Base-by-base conservation (phyloP, 1,140 invertebrate genomes). In the Patella vulgata region DNA sequence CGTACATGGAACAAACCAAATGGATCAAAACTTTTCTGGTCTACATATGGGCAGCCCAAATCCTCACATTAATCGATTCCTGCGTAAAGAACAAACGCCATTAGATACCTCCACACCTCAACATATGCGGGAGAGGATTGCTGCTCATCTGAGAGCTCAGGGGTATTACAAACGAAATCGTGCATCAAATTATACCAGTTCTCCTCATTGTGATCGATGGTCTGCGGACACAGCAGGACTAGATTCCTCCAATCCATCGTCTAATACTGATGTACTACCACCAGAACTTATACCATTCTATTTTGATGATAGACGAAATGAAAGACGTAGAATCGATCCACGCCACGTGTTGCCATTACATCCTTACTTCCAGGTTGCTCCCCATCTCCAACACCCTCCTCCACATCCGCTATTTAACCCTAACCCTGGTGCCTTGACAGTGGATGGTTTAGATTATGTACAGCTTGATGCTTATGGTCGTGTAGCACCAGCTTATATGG, bases 391-490 rank as follows among this genome's bases (percentile, higher is more conserved):
- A 31, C 36, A 21, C 58, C 21, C 54, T 55, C 6, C 43, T 58
- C 33, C 52, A 51, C n/a, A 44, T 44, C 14, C 21, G 55, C 31
- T 47, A 40, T 36, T 51, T 46, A 52, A 53, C 19, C 33, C 50
- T 19, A 56, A 48, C 14, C 46, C 56, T 39, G 59, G 59, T 61
- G 54, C 53, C 54, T 58, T 61, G 47, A 19, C 55, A 25, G 30
- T 43, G 30, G 59, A 59, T 39, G 52, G 42, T 19, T 61, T 66
- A 21, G 57, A 57, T n/a, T 63, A 60, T 28, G 42, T 40, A 46
- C 61, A 36, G 46, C 51, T 67, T 14, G 65, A 67, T n/a, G 31
- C 47, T n/a, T 43, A 62, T 48, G 50, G 53, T 17, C 59, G 53
- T 21, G 39, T 66, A 39, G 33, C 64, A 1, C 48, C 58, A 27